These are phyloP conservation scores for Anniella stebbinsi DNA, from an alignment of 2,797 vertebrate genomes.

Conservation along the genomic window DNA sequence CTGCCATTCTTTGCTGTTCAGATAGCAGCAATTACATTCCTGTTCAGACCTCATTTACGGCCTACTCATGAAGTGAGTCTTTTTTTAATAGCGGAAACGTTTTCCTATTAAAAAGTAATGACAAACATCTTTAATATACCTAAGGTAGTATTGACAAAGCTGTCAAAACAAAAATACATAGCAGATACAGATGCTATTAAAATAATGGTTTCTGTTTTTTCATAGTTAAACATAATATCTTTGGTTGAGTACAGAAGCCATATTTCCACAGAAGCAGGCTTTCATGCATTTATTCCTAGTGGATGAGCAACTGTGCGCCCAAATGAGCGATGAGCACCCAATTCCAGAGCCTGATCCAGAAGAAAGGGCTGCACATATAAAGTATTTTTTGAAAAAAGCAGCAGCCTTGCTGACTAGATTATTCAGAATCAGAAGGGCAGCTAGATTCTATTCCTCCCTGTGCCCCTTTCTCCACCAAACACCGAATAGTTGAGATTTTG, in stretches of 20 bases:
- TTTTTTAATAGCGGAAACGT: constrained; percentile 25
- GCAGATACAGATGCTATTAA: background rate
- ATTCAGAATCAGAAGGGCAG: background rate
- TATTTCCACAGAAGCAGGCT: background rate
- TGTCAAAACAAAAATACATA: background rate
- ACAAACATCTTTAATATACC: background rate
- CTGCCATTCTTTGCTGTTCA: constrained; percentile 95
- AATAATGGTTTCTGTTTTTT: background rate
- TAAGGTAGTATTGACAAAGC: background rate
- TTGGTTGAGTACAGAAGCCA: too few species aligned
- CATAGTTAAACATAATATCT: background rate
- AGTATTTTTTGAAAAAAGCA: background rate
- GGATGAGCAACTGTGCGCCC: background rate
- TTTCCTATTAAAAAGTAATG: background rate
- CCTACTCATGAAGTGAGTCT: constrained; percentile 86
- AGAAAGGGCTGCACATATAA: background rate
- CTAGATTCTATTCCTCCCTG: background rate
- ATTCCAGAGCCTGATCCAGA: background rate
- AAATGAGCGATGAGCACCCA: background rate
- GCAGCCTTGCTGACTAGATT: background rate
- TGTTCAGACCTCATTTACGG: constrained; percentile 86
- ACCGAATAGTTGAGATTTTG: background rate
- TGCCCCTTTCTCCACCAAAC: background rate
- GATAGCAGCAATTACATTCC: constrained; percentile 90
- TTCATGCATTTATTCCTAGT: background rate